Conservation (phyloP, 2,888 invertebrate species). For the Idaea aversata region DNA sequence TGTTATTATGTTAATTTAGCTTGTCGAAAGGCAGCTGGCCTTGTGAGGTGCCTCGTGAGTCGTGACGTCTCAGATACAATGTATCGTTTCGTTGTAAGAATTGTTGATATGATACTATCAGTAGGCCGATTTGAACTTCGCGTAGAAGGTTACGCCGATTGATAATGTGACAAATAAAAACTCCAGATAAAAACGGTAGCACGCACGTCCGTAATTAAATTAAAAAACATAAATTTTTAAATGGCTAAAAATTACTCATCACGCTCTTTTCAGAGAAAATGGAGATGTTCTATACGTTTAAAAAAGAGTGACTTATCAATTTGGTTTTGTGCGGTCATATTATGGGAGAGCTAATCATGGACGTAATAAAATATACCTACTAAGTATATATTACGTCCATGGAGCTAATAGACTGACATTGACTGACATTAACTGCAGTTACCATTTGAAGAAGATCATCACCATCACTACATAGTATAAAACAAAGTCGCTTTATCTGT, state of each 20-base stretch:
- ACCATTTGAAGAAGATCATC: no score
- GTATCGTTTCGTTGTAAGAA: not conserved
- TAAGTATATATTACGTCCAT: no score
- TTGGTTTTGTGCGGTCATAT: no score
- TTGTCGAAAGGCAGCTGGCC: slow-evolving; percentile 70
- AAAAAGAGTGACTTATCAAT: no score
- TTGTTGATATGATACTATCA: slow-evolving; percentile 2
- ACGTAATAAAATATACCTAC: no score
- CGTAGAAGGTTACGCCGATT: not conserved
- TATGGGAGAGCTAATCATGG: no score
- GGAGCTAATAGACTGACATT: no score
- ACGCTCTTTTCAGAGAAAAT: not conserved
- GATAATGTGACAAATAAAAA: not conserved
- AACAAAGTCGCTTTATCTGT: no score
- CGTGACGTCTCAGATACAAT: slow-evolving; percentile 28
- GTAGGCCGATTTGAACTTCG: not conserved
- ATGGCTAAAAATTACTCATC: not conserved
- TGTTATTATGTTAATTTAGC: slow-evolving; percentile 61
- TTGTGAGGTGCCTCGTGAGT: slow-evolving; percentile 59
- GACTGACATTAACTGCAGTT: no score
- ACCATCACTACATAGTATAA: no score
- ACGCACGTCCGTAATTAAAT: not conserved
- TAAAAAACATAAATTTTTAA: not conserved
- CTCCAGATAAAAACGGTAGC: not conserved
- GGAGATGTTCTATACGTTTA: no score